These are phyloP conservation scores for Pomatorhinus ruficollis DNA, from an alignment of 2,113 vertebrate genomes.

Conservation along the genomic window DNA sequence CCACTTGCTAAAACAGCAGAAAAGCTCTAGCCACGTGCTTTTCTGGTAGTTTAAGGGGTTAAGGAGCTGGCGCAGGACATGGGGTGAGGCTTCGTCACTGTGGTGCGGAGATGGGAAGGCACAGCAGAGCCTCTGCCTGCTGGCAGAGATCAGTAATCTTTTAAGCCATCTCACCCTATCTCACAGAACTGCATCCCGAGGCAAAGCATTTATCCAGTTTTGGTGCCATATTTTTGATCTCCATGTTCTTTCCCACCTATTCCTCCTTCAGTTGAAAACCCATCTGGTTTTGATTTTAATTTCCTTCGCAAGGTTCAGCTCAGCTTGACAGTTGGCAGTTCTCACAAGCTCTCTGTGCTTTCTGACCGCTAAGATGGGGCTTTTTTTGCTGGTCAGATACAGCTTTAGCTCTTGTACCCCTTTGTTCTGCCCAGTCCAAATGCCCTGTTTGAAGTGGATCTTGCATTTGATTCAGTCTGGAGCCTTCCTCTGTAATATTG, in stretches of 20 bases:
- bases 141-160: neutral
- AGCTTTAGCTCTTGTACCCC: neutral
- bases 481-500: neutral
- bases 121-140: neutral
- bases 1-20: neutral
- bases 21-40: neutral
- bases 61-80: neutral
- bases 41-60: neutral
- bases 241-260: neutral
- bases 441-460: neutral
- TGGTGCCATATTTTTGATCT: slow-evolving; percentile 7
- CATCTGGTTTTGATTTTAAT: slow-evolving; percentile 22
- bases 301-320: slow-evolving; percentile 3
- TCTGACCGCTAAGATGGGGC: neutral
- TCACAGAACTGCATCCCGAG: neutral
- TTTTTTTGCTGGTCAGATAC: neutral
- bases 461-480: neutral
- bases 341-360: neutral
- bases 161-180: neutral
- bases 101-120: neutral
- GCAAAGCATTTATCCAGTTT: slow-evolving; percentile 23
- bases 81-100: accelerated
- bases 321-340: neutral
- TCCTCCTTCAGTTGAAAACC: neutral
- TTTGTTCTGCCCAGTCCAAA: neutral